Evolutionary conservation across 1,140 invertebrate species (phyloP).

Genomic region (Acromyrmex heyeri): DNA sequence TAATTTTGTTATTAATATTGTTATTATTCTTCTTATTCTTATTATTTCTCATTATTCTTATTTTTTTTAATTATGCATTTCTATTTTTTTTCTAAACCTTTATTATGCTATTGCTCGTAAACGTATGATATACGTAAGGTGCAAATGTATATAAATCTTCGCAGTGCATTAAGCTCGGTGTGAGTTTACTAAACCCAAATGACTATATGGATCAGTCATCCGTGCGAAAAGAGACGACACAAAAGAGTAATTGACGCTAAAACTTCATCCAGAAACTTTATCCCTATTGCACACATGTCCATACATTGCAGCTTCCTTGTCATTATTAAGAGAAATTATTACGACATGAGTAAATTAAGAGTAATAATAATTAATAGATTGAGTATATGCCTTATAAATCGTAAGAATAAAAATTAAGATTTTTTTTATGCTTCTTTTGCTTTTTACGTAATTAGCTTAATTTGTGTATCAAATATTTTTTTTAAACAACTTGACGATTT

Average conservation of each 20-base stretch:
- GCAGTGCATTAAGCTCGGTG: neutral
- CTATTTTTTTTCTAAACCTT: neutral
- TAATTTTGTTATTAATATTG: too few relatives aligned
- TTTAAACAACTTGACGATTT: neutral
- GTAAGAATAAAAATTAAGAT: neutral
- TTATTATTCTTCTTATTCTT: neutral
- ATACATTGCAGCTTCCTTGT: neutral
- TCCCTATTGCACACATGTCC: neutral
- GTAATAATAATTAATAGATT: neutral
- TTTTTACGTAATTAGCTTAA: neutral
- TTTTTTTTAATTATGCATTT: neutral
- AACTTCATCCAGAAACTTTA: neutral
- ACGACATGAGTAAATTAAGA: neutral
- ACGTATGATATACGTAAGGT: neutral
- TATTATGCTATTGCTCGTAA: neutral
- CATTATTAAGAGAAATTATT: neutral
- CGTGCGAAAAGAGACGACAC: neutral
- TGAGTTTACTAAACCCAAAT: neutral
- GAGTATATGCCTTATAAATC: neutral
- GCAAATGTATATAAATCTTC: neutral
- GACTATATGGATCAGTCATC: conserved; percentile 3
- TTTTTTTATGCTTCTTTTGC: neutral
- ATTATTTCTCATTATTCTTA: neutral
- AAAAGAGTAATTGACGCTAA: neutral
- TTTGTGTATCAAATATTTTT: conserved; percentile 7